A percentile compares a stretch with the other conserved stretches of the same genome.
These are phyloP conservation scores for Acromyrmex echinatior DNA, from an alignment of 1,140 invertebrate genomes.

Conservation along the genomic window DNA sequence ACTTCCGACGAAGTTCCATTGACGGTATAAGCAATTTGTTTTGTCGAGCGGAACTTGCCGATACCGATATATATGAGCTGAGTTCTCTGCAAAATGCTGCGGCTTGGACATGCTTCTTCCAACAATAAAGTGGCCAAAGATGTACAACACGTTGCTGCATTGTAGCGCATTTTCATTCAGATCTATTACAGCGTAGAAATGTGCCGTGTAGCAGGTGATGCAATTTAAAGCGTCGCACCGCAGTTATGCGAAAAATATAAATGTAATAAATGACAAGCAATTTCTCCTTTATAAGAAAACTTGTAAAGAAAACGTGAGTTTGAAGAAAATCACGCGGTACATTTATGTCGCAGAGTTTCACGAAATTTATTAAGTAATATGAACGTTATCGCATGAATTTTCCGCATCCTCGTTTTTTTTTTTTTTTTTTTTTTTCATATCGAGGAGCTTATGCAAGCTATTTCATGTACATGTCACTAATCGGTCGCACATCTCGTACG, in stretches of 20 bases:
- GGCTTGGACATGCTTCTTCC: constrained; percentile 41
- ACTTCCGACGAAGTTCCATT: constrained; percentile 49
- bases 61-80: constrained; percentile 54
- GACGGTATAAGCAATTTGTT: constrained; percentile 58
- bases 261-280: constrained; percentile 5
- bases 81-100: constrained; percentile 50
- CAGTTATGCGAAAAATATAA: constrained; percentile 11
- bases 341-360: background rate
- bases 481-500: background rate
- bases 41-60: constrained; percentile 45
- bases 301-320: no score
- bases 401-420: background rate
- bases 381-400: background rate
- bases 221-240: constrained; percentile 16
- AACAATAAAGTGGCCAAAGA: constrained; percentile 58
- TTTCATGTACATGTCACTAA: background rate
- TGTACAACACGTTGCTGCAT: constrained; percentile 32
- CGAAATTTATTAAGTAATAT: background rate
- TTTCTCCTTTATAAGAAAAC: background rate
- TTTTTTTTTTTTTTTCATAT: background rate
- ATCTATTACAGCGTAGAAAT: constrained; percentile 23
- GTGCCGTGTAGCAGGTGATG: background rate
- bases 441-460: background rate
- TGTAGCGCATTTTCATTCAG: constrained; percentile 52
- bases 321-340: background rate